Base-by-base conservation (phyloP, 2,113 vertebrate species). In the Euleptes europaea region DNA sequence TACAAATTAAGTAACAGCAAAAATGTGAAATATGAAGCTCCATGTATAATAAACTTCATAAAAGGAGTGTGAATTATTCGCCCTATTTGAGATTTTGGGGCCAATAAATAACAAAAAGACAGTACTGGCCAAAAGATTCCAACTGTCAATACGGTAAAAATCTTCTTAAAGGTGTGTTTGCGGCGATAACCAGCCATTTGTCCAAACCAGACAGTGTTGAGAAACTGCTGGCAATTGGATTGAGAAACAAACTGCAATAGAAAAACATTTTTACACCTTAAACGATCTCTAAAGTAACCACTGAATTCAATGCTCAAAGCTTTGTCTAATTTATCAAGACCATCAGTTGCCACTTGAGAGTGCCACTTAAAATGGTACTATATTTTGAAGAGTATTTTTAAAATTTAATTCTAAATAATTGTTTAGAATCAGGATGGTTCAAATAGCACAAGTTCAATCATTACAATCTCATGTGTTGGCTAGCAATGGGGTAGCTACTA, bases 211-310 rank as follows among this genome's bases (percentile, higher is more conserved):
- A 99, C 98, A 0, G 98, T 99, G 95, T 99, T 99, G 77, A 99
- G 97, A 91, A 99, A 99, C 96, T 99, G 98, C 92, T 99, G 99
- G 94, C 99, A 99, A 95, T 99, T 99, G 83, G 98, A 99, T 93
- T 99, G 99, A 75, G 99, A 97, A 90, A 99, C 99, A 90, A 99
- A 99, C 99, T 99, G 95, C 17, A 78, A 83, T 84, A 69, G 54
- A 69, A 11, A 91, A 31, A 92, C 2, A 85, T 66, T 82, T 66
- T 82, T 51, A 57, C 17, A 63, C 8, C 72, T n/a, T n/a, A 92
- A 47, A 89, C 89, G 88, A 85, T 10, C 83, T 66, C 38, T 80
- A 66, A 76, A 75, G 74, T 66, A 70, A 38, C 10, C 17, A 89
- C 54, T 86, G 80, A 85, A 87, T 40, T 17, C 72, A 1, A 73